A percentile compares a stretch with the other conserved stretches of the same genome.
These are phyloP conservation scores for Steatornis caripensis DNA, from an alignment of 2,113 vertebrate species.

Conservation along the genomic window DNA sequence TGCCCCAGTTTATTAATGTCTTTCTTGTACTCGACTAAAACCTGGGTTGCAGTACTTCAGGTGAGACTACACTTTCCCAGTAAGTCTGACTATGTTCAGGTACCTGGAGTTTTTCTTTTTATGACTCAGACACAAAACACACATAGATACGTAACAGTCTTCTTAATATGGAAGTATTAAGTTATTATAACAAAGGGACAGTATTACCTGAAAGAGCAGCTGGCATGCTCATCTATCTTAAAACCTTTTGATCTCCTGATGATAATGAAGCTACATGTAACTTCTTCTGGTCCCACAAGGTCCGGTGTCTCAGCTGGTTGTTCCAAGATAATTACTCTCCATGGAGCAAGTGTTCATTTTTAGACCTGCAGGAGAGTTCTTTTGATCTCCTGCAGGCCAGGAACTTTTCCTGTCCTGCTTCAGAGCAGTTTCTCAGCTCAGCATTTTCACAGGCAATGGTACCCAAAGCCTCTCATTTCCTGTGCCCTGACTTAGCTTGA, in stretches of 20 bases:
- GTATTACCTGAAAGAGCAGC: background rate
- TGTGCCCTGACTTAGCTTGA: background rate
- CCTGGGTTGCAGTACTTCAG: background rate
- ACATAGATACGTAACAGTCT: background rate
- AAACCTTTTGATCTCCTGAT: constrained; percentile 46
- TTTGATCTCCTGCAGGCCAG: constrained; percentile 14
- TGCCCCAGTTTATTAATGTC: background rate
- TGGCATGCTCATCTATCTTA: background rate
- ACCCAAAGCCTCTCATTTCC: background rate
- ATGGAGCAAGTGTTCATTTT: constrained; percentile 4
- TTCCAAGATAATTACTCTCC: constrained; percentile 50
- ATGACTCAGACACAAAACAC: background rate
- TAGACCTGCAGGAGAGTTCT: constrained; percentile 17
- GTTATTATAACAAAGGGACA: background rate
- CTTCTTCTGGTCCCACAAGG: background rate
- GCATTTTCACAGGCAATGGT: background rate
- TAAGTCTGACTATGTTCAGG: background rate
- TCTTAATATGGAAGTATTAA: constrained; percentile 8
- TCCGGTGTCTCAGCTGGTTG: constrained; percentile 23
- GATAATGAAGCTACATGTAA: constrained; percentile 25
- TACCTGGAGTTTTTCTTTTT: background rate
- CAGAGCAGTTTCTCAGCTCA: background rate
- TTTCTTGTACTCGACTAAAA: background rate
- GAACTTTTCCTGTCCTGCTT: background rate
- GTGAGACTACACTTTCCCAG: background rate